A percentile compares a stretch with the other conserved stretches of the same genome.
Evolutionary conservation across 2,888 invertebrate species (phyloP).

Genomic region (Euplagia quadripunctaria): DNA sequence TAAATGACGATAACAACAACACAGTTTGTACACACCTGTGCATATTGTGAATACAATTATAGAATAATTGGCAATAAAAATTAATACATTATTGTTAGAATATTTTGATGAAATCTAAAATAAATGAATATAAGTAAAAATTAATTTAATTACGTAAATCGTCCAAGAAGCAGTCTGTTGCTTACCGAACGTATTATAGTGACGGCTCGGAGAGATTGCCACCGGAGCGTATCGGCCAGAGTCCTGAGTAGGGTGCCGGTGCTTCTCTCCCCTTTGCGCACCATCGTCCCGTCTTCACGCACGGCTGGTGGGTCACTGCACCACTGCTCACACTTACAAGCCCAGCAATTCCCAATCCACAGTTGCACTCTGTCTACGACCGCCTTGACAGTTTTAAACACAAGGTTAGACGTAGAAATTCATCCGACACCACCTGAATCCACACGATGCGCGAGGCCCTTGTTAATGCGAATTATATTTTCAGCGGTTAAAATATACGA

Average conservation of each 20-base stretch:
- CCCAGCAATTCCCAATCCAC: slow-evolving; percentile 60
- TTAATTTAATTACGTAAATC: slow-evolving; percentile 16
- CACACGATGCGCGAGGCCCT: slow-evolving; percentile 53
- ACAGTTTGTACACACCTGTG: slow-evolving; percentile 47
- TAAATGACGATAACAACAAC: slow-evolving; percentile 37
- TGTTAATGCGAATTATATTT: slow-evolving; percentile 57
- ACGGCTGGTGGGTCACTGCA: slow-evolving; percentile 83
- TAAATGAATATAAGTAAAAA: not conserved
- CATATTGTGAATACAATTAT: slow-evolving; percentile 36
- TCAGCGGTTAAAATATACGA: slow-evolving; percentile 57
- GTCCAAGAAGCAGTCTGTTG: slow-evolving; percentile 45
- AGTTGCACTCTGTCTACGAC: slow-evolving; percentile 52
- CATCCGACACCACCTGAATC: slow-evolving; percentile 51
- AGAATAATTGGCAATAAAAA: slow-evolving; percentile 39
- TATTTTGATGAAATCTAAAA: not conserved
- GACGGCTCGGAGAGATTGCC: slow-evolving; percentile 76
- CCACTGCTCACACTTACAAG: slow-evolving; percentile 66
- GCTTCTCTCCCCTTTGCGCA: slow-evolving; percentile 82
- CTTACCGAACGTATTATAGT: slow-evolving; percentile 75
- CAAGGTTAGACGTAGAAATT: slow-evolving; percentile 59
- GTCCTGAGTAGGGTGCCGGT: slow-evolving; percentile 79
- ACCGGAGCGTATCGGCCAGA: slow-evolving; percentile 81
- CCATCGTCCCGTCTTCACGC: slow-evolving; percentile 84
- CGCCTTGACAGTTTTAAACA: slow-evolving; percentile 71
- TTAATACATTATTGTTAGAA: slow-evolving; percentile 1